Evolutionary conservation across 2,888 invertebrate species (phyloP), one percentile per base, ranked within the genome.

Genomic region (Anticlea derivata): DNA sequence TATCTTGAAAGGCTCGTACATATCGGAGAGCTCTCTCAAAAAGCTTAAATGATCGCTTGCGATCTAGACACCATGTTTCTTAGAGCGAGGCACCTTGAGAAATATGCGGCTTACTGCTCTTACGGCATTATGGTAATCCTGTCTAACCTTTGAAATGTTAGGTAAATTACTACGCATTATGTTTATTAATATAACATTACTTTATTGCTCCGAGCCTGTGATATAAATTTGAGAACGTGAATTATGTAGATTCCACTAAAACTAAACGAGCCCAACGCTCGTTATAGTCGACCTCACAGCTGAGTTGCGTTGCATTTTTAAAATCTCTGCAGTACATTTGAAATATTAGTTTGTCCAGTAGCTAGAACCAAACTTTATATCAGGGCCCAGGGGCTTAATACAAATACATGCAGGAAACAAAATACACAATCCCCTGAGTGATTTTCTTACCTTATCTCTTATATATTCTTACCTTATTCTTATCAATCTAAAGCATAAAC

Each of bases 41-140:
- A 41, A 45, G 52, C 50, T 54, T 46, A 50, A 57, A 48, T 54
- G 50, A 50, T 57, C n/a, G n/a, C n/a, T n/a, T n/a, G n/a, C n/a
- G n/a, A n/a, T n/a, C n/a, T n/a, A n/a, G n/a, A n/a, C n/a, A n/a
- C n/a, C n/a, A n/a, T 30, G 23, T 17, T 35, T 31, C 37, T 38
- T 38, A 38, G 35, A 11, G 11, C 22, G 35, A 27, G 40, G 12
- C 38, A 40, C 34, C 23, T 31, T 22, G 7, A 4, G 34, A 34
- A 8, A 41, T 26, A 26, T 26, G 11, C 7, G 23, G 29, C 20
- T 39, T 29, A 22, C 7, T 11, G 40, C 46, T 26, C 10, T 35
- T 26, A 26, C 10, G 6, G 22, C 38, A 47, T 43, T 52, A 52
- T 39, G 39, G 6, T 40, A 40, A 39, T 29, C 8, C 34, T 10